Base-by-base conservation (phyloP, 2,113 vertebrate genomes). In the Ramphastos sulfuratus region DNA sequence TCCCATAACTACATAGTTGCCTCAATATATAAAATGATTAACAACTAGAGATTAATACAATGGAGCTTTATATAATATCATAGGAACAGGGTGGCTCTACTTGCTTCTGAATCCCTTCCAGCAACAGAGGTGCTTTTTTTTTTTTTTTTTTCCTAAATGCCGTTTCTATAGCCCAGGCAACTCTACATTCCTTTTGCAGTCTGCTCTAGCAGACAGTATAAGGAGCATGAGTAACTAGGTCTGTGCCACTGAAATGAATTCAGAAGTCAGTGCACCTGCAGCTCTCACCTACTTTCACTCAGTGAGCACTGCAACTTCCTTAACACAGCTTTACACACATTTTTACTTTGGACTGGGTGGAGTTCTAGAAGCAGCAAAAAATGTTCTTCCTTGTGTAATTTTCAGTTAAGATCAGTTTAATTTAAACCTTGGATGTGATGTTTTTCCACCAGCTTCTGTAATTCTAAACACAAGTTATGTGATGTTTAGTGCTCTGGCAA, bases 371-470 rank as follows among this genome's bases (percentile, higher is more conserved):
- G 88, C 80, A 91, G 67, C 52, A 42, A 82, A 79, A 87, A 85
- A 64, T 48, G 42, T 77, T 85, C 74, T 75, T 85, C 35, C 39
- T 92, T 66, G 71, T 89, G 64, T 92, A 52, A 87, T 85, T 89
- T 87, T 85, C 81, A 87, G 54, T 85, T 91, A 60, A 91, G 46
- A 85, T 87, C 74, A 70, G 42, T 37, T 87, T 50, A 87, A 76
- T 56, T 42, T 44, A 54, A 39, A 75, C 89, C 64, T 87, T 6
- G 1, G 82, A 80, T 80, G 52, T 60, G 64, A 70, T 76, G 9
- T 78, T 92, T 93, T 95, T 89, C 83, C 39, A 76, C 87, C 33
- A 70, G 39, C 59, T 79, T 86, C n/a, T 79, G 81, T 85, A 91
- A 90, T 13, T 82, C 23, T 54, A 33, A 83, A 70, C 63, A 77